phyloP scores from a whole-genome alignment of 2,113 vertebrate species.

The Cinclus mexicanus region DNA sequence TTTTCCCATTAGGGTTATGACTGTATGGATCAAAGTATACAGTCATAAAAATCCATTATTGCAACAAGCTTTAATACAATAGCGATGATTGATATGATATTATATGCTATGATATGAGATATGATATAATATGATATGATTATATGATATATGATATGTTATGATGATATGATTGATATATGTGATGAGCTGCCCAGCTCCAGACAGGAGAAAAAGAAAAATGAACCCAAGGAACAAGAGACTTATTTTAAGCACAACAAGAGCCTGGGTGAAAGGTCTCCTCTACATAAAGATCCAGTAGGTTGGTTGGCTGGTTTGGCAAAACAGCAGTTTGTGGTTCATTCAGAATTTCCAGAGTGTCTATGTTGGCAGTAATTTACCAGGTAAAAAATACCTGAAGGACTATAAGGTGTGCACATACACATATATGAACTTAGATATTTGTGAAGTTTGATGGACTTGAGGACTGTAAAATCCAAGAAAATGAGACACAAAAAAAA shows the following conservation, averaged over 20 bases:
- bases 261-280: not conserved
- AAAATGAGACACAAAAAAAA: not conserved
- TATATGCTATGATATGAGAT: not conserved
- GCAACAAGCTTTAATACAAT: not conserved
- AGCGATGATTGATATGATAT: not conserved
- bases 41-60: not conserved
- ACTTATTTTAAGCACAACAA: not conserved
- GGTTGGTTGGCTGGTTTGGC: not conserved
- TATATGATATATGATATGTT: no score
- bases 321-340: not conserved
- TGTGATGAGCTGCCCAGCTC: not conserved
- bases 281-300: not conserved
- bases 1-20: not conserved
- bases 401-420: not conserved
- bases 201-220: not conserved
- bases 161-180: no score
- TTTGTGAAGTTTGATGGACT: not conserved
- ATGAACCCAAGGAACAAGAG: not conserved
- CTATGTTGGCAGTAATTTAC: not conserved
- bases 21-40: not conserved
- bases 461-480: not conserved
- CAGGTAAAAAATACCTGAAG: not conserved
- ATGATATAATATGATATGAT: not conserved
- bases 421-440: rapidly evolving
- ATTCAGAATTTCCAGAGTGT: not conserved